Evolutionary conservation across 1,140 invertebrate species (phyloP), one percentile per base, ranked within the genome.

Genomic region (Trichonephila clavipes): DNA sequence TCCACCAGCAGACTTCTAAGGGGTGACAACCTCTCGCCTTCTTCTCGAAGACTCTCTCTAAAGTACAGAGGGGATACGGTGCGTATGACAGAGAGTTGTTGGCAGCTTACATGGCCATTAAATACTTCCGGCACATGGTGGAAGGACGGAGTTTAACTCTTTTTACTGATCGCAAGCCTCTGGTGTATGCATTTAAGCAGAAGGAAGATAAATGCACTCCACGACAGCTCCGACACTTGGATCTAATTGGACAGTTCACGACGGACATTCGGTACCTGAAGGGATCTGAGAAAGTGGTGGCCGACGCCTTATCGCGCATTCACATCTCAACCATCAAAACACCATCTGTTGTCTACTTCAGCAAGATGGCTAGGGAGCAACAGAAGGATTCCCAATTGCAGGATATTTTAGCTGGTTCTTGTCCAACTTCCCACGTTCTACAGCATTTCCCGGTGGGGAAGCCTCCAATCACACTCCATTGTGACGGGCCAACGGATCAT

Each of bases 241-340:
- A 96, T 88, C 95, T 94, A 19, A 96, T 96, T 21, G 92, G 94
- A 0, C 95, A 96, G 94, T 96, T 95, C 90, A 95, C 95, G 0
- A 95, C 95, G 0, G 94, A 95, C 44, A 95, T 96, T 69, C 28
- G 93, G 8, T 95, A 96, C 93, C 94, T 96, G 16, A 59, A 94
- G 7, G 95, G 96, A 14, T 83, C 93, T 0, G 94, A 95, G 0
- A 96, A 96, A 86, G 81, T 83, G 3, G 81, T 87, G 24, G 82
- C 82, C 1, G 12, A 87, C 85, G 66, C 82, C 2, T 24, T 93
- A 2, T 89, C 88, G 21, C 19, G 40, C 5, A 51, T 72, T 51
- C 40, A 89, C 18, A 66, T 88, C 24, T 28, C 24, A 18, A 40
- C 34, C 0, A 58, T 51, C 4, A 59, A 2, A 6, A 51, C 21